Base-by-base conservation (phyloP, 2,113 vertebrate species). In the Ammodytes dubius region DNA sequence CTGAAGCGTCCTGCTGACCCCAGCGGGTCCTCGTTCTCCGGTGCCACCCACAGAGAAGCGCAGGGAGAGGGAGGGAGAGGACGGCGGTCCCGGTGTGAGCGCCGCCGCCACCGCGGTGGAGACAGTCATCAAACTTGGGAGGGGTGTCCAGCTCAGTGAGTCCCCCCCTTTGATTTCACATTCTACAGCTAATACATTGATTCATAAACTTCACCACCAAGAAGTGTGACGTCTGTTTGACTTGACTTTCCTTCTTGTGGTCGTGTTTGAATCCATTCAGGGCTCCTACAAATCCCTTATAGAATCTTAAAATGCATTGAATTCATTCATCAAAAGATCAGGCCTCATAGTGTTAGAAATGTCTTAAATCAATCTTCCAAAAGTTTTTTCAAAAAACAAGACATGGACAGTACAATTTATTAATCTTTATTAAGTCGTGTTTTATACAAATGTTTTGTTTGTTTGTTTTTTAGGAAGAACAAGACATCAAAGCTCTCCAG, bases 51-150 rank as follows among this genome's bases (percentile, higher is more conserved):
- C 96, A 0, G 97, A 99, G 88, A 99, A 99, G 90, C 96, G 97
- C 49, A 95, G 97, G 75, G 98, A 98, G 63, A 93, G 96, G 73
- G 96, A 96, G 0, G 97, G 87, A 75, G 95, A 95, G 58, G 94
- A 94, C 6, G 94, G 90, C 35, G 89, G 88, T 54, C 71, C 90
- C 68, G 96, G 97, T 64, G 95, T 96, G 0, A 96, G 97, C 75
- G 76, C 92, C 0, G 86, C 89, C n/a, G 93, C 92, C 0, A 99
- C 97, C 27, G 98, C 98, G 0, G 98, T 99, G 91, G 98, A 99
- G 88, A 99, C 97, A 0, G 95, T 95, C 86, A 99, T 99, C 92
- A 99, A 99, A 83, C 95, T 99, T 99, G 7, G 98, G 98, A 53
- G 96, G 97, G 0, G 96, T 98, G 85, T 97, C 97, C 71, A 99